These are phyloP conservation scores for Poeciliopsis occidentalis DNA, from an alignment of 2,113 vertebrate species.

Conservation along the genomic window DNA sequence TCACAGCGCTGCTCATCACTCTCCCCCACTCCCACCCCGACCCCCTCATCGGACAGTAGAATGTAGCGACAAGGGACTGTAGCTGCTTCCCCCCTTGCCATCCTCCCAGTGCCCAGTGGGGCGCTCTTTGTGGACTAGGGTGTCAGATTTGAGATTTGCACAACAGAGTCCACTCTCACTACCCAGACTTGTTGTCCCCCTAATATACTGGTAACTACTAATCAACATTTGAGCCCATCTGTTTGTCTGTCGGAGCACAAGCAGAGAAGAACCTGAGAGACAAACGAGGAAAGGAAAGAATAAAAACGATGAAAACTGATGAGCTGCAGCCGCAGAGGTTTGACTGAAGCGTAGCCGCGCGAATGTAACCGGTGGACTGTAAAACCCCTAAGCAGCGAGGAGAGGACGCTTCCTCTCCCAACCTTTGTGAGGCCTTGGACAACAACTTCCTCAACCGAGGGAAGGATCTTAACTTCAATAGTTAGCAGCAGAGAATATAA, in stretches of 20 bases:
- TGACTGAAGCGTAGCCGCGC: constrained; percentile 40
- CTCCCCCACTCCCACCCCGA: constrained; percentile 75
- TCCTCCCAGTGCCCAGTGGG: constrained; percentile 17
- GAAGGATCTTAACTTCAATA: constrained; percentile 78
- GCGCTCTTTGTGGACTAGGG: constrained; percentile 35
- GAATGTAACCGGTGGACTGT: constrained; percentile 57
- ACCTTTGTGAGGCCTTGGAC: constrained; percentile 78
- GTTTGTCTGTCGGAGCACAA: constrained; percentile 55
- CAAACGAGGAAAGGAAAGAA: constrained; percentile 16
- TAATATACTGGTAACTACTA: constrained; percentile 72
- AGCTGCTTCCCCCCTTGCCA: constrained; percentile 61
- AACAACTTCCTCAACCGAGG: constrained; percentile 80
- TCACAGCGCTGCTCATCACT: constrained; percentile 87
- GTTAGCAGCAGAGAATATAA: constrained; percentile 79
- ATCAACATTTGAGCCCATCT: constrained; percentile 73
- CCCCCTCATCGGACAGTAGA: constrained; percentile 96
- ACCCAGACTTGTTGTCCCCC: constrained; percentile 69
- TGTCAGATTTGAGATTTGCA: constrained; percentile 67
- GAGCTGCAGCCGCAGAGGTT: neutral
- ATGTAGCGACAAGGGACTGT: constrained; percentile 91
- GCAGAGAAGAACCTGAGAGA: constrained; percentile 62
- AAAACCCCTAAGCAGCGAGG: constrained; percentile 60
- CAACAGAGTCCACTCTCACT: constrained; percentile 78
- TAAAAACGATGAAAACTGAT: constrained; percentile 2
- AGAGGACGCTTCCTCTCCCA: constrained; percentile 56